phyloP scores from a whole-genome alignment of 1,140 invertebrate genomes.

The Tetranychus cinnabarinus region DNA sequence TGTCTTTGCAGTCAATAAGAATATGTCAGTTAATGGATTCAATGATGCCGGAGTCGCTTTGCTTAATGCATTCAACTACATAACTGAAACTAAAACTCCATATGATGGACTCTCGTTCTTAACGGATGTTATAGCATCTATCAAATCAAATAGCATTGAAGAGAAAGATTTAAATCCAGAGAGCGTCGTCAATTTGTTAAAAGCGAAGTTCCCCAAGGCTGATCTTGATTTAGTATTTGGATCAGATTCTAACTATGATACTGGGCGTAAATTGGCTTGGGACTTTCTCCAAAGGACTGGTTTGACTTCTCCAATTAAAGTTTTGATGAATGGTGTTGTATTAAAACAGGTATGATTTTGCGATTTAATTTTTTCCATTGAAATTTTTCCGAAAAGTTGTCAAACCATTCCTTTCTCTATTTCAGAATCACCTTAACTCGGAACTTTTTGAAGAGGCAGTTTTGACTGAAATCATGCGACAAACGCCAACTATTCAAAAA shows the following conservation, averaged over 20 bases:
- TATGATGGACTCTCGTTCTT: conserved; percentile 54
- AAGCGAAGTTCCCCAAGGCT: conserved; percentile 34
- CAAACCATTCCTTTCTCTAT: no score
- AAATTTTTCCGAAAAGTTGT: neutral
- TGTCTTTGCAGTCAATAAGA: conserved; percentile 47
- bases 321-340: conserved; percentile 77
- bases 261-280: conserved; percentile 34
- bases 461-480: conserved; percentile 61
- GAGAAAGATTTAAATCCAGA: conserved; percentile 28
- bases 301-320: conserved; percentile 35
- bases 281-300: conserved; percentile 67
- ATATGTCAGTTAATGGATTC: conserved; percentile 31
- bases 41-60: conserved; percentile 57
- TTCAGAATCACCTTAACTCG: conserved; percentile 24
- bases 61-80: conserved; percentile 74
- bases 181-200: conserved; percentile 43
- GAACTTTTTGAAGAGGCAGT: conserved; percentile 85
- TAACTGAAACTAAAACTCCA: conserved; percentile 43
- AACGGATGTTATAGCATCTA: conserved; percentile 37
- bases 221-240: conserved; percentile 57
- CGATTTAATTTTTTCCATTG: conserved; percentile 12
- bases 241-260: conserved; percentile 71
- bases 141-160: conserved; percentile 15
- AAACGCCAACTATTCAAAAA: conserved; percentile 47
- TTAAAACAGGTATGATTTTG: conserved; percentile 33